Evolutionary conservation across 2,113 vertebrate genomes (phyloP).

Genomic region (Gavia stellata): DNA sequence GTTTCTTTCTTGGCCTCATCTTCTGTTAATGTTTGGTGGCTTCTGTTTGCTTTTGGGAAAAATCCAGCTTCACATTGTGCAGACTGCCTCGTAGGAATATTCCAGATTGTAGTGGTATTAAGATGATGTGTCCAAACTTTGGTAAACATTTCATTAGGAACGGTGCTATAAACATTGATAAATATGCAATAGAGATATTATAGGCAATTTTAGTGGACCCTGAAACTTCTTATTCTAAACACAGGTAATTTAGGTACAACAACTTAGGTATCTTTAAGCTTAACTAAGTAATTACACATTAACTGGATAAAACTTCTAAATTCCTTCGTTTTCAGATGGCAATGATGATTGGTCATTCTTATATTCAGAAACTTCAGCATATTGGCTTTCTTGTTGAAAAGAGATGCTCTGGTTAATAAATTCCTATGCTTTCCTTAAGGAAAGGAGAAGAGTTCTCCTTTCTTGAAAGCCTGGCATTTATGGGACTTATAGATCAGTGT

Average conservation of each 20-base stretch:
- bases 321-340: neutral
- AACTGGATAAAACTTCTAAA: neutral
- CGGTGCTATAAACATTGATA: neutral
- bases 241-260: neutral
- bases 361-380: neutral
- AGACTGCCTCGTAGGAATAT: neutral
- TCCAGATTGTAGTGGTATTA: neutral
- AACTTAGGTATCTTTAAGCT: neutral
- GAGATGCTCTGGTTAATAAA: neutral
- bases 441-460: neutral
- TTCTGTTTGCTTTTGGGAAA: neutral
- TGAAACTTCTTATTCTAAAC: neutral
- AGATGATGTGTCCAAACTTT: neutral
- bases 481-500: neutral
- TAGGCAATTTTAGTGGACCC: neutral
- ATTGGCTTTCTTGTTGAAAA: neutral
- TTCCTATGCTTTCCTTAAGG: neutral
- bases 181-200: neutral
- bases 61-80: neutral
- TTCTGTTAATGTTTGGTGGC: neutral
- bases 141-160: neutral
- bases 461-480: neutral
- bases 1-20: neutral
- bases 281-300: neutral
- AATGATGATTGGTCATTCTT: neutral